A percentile compares a stretch with the other conserved stretches of the same genome.
Conservation (phyloP, 2,113 vertebrate genomes). For the Bettongia penicillata region DNA sequence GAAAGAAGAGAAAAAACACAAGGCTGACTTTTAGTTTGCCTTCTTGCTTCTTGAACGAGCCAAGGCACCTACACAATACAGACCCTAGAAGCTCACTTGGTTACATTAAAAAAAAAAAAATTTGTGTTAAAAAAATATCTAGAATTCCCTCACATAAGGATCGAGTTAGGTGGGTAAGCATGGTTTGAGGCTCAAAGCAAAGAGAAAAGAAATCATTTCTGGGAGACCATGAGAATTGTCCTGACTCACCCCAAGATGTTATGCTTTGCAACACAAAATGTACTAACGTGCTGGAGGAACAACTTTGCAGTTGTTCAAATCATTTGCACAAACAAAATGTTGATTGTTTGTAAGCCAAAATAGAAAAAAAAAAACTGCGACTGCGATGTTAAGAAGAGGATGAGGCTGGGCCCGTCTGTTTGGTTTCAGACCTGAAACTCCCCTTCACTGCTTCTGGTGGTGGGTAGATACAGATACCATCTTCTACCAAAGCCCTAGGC, state of each 20-base stretch:
- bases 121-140: not conserved
- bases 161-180: not conserved
- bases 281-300: accelerated
- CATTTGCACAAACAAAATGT: not conserved
- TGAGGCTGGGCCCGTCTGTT: not conserved
- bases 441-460: not conserved
- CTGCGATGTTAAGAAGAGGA: slow-evolving; percentile 5
- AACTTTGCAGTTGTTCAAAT: not conserved
- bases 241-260: not conserved
- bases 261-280: not conserved
- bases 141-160: not conserved
- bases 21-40: not conserved
- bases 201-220: not conserved
- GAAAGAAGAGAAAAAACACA: not conserved
- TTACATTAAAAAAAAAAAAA: not conserved
- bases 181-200: not conserved
- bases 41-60: not conserved
- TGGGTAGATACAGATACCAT: not conserved
- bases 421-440: not conserved
- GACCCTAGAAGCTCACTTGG: not conserved
- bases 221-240: not conserved
- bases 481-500: not conserved
- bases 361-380: too few species aligned
- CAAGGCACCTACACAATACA: not conserved
- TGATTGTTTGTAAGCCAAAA: not conserved